Base-by-base conservation (phyloP, 2,113 vertebrate genomes). In the Cinclus mexicanus region DNA sequence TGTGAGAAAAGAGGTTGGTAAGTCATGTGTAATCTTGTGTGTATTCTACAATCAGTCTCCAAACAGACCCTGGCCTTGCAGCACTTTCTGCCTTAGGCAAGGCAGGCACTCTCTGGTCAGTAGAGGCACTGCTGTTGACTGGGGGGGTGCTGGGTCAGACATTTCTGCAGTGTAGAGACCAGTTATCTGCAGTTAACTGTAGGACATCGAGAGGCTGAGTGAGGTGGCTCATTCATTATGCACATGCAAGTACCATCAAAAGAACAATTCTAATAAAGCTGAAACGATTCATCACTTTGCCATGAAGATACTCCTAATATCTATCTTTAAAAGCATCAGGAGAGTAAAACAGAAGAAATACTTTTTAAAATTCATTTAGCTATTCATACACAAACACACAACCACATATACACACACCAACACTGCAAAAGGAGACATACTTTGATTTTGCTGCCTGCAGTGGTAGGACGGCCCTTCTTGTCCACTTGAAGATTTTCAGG, bases 381-480 rank as follows among this genome's bases (percentile, higher is more conserved):
- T 59, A 20, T 20, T 71, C 20, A n/a, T 14, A 49, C 46, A 76
- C 42, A 70, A 86, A 33, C 24, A 50, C 53, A 52, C 25, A 18
- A 35, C 6, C 60, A 56, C 5, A 25, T 5, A 21, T 3, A 41
- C 41, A 57, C 39, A 65, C 7, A 72, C 8, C 53, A 68, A 47
- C 26, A 57, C 13, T 52, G 29, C 14, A 47, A 83, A 83, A 77
- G 5, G 6, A 70, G 87, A 97, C 96, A 19, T 97, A 99, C 99
- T 98, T 99, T 99, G 96, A 99, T 99, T 98, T 99, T 99, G 97
- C 99, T 99, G 95, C 99, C 98, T 4, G 98, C 99, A 28, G 99
- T 99, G 5, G 99, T 99, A 80, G 99, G 99, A 70, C 99, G 98
- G 61, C 99, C 99, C 94, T 99, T 99, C 98, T 99, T 99, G 41